Evolutionary conservation across 2,113 vertebrate species (phyloP).

Genomic region (Tychaedon coryphoeus): DNA sequence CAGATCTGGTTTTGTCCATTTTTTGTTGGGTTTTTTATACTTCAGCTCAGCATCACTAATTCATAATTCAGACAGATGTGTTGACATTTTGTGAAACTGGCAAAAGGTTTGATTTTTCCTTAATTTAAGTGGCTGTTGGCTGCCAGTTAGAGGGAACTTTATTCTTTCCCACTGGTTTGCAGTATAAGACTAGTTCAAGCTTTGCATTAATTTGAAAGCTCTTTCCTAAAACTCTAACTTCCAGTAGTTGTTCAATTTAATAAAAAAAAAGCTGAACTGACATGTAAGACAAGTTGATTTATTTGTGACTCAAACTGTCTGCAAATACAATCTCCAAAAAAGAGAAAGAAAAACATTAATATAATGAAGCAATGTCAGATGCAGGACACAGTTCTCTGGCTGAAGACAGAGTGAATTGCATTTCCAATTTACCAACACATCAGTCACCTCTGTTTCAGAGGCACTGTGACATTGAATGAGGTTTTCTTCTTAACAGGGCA

Average conservation of each 20-base stretch:
- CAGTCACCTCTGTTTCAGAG: not conserved
- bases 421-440: slow-evolving; percentile 16
- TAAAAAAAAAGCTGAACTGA: not conserved
- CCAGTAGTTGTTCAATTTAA: slow-evolving; percentile 19
- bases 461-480: not conserved
- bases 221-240: not conserved
- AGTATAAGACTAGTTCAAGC: not conserved
- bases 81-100: slow-evolving; percentile 2
- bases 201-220: slow-evolving; percentile 30
- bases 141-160: slow-evolving; percentile 4
- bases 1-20: not conserved
- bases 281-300: slow-evolving; percentile 15
- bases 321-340: not conserved
- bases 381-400: not conserved
- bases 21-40: not conserved
- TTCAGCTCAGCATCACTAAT: not conserved
- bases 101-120: not conserved
- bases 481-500: not conserved
- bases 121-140: slow-evolving; percentile 57
- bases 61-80: not conserved
- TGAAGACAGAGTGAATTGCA: not conserved
- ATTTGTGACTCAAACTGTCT: not conserved
- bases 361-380: not conserved
- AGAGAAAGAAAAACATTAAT: not conserved
- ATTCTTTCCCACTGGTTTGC: not conserved